Base-by-base conservation (phyloP, 1,140 invertebrate genomes). In the Patella vulgata region DNA sequence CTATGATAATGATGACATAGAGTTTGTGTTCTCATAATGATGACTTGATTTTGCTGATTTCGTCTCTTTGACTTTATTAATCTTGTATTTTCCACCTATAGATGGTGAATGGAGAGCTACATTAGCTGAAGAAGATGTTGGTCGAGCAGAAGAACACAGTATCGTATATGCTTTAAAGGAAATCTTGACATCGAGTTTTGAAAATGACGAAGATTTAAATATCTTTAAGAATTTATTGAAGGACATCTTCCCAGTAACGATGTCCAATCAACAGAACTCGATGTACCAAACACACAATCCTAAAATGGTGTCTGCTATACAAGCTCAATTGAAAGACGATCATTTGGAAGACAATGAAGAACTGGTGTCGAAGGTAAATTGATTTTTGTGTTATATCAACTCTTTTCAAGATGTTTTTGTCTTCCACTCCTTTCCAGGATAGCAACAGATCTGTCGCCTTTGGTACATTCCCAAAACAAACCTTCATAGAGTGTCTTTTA, bases 281-380 rank as follows among this genome's bases (percentile, higher is more conserved):
- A 46, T 52, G n/a, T 60, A 59, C 23, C 53, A 60, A 25, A 40
- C 40, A 2, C 56, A 68, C 19, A 67, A 77, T 36, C 66, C 63
- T 3, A 62, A 70, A 19, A 59, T 84, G 14, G 57, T 74, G 21
- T 63, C 59, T 28, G 74, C 75, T 33, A 59, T 84, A 12, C 47
- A 73, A 43, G 80, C 82, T 36, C 77, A 81, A 52, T 64, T 82
- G 36, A 73, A 70, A 50, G 78, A 78, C 54, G 77, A 78, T 57
- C 68, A 71, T 40, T 51, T 82, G 53, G 66, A 75, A 47, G 60
- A 63, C 4, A 74, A 70, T 27, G 36, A 72, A 33, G 67, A 70
- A 12, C 46, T 77, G 6, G 57, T 81, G 28, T 54, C 69, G n/a
- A 82, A 81, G 75, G 80, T 83, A 27, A 14, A 23, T 1, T 28